These are phyloP conservation scores for Picathartes gymnocephalus DNA, from an alignment of 2,113 vertebrate genomes.

Conservation along the genomic window DNA sequence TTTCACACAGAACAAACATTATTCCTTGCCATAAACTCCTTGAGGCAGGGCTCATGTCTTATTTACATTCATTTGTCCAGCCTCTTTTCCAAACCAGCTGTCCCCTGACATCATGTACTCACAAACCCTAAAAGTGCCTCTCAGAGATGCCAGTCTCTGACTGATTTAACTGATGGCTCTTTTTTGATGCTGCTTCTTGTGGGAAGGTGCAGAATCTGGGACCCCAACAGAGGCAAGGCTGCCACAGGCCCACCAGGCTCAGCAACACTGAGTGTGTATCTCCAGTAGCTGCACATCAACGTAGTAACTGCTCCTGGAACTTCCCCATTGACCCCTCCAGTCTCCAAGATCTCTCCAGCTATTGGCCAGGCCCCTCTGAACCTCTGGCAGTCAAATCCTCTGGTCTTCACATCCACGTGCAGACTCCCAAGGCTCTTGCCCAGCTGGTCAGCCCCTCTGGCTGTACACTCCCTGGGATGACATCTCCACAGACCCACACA, in stretches of 20 bases:
- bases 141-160: background rate
- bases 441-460: background rate
- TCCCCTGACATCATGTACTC: background rate
- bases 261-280: background rate
- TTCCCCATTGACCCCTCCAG: background rate
- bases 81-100: background rate
- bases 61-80: background rate
- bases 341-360: background rate
- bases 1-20: background rate
- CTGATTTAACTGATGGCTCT: background rate
- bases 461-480: background rate
- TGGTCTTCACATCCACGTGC: background rate
- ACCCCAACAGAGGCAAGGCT: background rate
- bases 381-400: background rate
- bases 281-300: background rate
- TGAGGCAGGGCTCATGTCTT: background rate
- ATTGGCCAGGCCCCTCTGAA: background rate
- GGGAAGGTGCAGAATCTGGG: background rate
- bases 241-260: background rate
- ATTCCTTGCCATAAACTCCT: background rate
- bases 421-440: background rate
- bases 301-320: background rate
- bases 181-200: rapidly evolving
- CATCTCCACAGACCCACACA: no score
- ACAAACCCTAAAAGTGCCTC: background rate